phyloP scores from a whole-genome alignment of 2,797 vertebrate species.

The Botia almorhae region DNA sequence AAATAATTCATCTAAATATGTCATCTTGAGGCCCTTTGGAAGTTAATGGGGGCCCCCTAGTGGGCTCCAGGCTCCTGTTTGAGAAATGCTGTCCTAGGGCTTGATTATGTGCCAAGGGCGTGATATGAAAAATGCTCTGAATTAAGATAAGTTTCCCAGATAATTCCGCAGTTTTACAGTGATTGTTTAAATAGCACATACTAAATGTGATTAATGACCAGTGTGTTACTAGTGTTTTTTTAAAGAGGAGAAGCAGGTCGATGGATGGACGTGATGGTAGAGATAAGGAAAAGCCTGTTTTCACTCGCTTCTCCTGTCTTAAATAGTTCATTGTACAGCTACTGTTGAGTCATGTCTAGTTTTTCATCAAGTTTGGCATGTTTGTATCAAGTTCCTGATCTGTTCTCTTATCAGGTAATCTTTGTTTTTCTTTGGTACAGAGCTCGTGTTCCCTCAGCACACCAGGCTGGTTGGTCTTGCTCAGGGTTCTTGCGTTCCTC shows the following conservation, averaged over 20 bases:
- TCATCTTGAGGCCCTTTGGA: too few relatives aligned
- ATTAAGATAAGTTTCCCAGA: slow-evolving; percentile 22
- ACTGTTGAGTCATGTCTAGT: slow-evolving; percentile 10
- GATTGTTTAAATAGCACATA: not conserved
- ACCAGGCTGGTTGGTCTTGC: slow-evolving; percentile 81
- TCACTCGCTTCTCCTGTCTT: slow-evolving; percentile 23
- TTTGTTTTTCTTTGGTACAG: slow-evolving; percentile 71
- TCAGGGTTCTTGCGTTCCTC: slow-evolving; percentile 87
- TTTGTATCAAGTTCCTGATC: not conserved
- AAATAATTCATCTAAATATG: too few relatives aligned
- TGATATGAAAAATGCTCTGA: slow-evolving; percentile 11
- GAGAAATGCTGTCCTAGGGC: not conserved
- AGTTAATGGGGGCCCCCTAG: too few relatives aligned
- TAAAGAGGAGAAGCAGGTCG: not conserved
- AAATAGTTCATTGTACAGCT: not conserved
- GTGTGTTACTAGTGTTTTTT: slow-evolving; percentile 13
- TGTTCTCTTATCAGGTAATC: slow-evolving; percentile 8
- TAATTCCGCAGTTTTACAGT: slow-evolving; percentile 9
- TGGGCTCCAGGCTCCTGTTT: too few relatives aligned
- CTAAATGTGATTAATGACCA: slow-evolving; percentile 39
- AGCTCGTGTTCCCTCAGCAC: slow-evolving; percentile 77
- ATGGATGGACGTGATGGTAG: slow-evolving; percentile 13
- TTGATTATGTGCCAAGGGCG: slow-evolving; percentile 8
- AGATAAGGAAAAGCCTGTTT: slow-evolving; percentile 39
- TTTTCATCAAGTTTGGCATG: slow-evolving; percentile 13